Evolutionary conservation across 2,888 invertebrate species (phyloP).

Genomic region (Creontiades dilutus): DNA sequence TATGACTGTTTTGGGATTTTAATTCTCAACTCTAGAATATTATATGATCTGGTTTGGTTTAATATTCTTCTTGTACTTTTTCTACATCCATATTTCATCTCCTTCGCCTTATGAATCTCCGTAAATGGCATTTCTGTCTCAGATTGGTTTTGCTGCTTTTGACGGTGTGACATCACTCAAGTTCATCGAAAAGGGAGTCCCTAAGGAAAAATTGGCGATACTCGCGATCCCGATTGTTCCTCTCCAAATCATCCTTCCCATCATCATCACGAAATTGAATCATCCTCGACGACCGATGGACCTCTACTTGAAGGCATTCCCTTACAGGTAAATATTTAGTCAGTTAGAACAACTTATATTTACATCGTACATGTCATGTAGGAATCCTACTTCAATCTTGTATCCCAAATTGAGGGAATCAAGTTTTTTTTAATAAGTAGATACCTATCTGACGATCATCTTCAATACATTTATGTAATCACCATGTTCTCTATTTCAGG

Average conservation of each 20-base stretch:
- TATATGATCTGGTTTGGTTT: too few species aligned
- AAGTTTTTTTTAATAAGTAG: too few species aligned
- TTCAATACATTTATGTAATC: too few species aligned
- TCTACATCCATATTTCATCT: not conserved
- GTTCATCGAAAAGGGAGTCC: slow-evolving; percentile 96
- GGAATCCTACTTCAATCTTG: too few species aligned
- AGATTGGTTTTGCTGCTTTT: slow-evolving; percentile 97
- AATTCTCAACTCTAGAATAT: too few species aligned
- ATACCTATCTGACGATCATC: too few species aligned
- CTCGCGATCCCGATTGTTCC: slow-evolving; percentile 96
- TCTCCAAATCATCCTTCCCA: slow-evolving; percentile 93
- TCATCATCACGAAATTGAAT: slow-evolving; percentile 87
- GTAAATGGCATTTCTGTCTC: not conserved
- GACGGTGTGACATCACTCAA: slow-evolving; percentile 97
- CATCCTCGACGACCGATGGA: slow-evolving; percentile 94
- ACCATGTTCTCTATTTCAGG: slow-evolving; percentile 79
- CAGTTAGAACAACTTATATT: too few species aligned
- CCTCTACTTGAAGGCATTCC: slow-evolving; percentile 92
- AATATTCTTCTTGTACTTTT: not conserved
- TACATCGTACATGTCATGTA: too few species aligned
- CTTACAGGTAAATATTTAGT: slow-evolving; percentile 82
- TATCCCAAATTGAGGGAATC: too few species aligned
- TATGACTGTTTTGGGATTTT: too few species aligned
- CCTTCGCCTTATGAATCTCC: not conserved
- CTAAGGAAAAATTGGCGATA: slow-evolving; percentile 95